Conservation (phyloP, 1,140 invertebrate species). For the Sweltsa coloradensis region DNA sequence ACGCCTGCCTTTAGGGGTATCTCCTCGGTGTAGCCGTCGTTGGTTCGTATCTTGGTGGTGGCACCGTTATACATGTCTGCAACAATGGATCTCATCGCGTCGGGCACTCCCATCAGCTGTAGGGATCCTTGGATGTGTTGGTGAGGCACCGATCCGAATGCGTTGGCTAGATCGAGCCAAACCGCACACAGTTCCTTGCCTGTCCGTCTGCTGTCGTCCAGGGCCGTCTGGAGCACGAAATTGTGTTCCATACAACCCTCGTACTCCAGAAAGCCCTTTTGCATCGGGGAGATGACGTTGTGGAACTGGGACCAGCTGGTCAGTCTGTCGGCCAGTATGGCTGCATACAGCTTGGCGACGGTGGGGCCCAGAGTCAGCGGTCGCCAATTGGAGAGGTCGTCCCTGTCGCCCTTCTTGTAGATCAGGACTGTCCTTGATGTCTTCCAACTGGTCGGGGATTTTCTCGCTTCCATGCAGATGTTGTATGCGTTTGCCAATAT, state of each 20-base stretch:
- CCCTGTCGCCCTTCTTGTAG: conserved; percentile 11
- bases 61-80: conserved; percentile 15
- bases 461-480: not conserved
- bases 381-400: conserved; percentile 12
- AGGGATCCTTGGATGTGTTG: conserved; percentile 11
- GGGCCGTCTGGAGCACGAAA: conserved; percentile 20
- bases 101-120: conserved; percentile 5
- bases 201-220: conserved; percentile 17
- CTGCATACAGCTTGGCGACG: conserved; percentile 13
- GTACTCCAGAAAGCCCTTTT: conserved; percentile 25
- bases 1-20: conserved; percentile 25
- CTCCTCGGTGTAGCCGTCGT: conserved; percentile 17
- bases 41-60: conserved; percentile 10
- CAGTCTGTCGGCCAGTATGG: conserved; percentile 6
- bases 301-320: conserved; percentile 1
- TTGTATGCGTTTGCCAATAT: not conserved
- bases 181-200: conserved; percentile 7
- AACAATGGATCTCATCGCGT: conserved; percentile 12
- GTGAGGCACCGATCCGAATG: conserved; percentile 26
- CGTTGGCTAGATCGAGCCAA: conserved; percentile 24
- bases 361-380: conserved; percentile 7
- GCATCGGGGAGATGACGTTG: conserved; percentile 12
- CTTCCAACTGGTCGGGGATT: conserved; percentile 12
- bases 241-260: conserved; percentile 29
- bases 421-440: conserved; percentile 15